Base-by-base conservation (phyloP, 2,888 invertebrate genomes). In the Andrena haemorrhoa region DNA sequence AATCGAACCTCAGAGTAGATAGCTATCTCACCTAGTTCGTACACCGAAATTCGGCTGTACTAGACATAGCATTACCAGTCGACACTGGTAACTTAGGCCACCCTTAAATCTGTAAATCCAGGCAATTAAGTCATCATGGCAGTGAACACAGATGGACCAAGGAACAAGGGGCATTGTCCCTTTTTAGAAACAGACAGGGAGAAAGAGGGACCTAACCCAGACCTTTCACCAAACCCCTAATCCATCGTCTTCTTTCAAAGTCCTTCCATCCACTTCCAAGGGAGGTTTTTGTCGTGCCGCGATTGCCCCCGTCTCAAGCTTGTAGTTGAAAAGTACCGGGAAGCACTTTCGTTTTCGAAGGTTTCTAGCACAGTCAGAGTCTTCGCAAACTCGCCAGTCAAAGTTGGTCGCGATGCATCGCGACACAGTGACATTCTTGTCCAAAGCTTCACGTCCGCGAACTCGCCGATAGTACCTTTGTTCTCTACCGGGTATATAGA, bases 321-420 rank as follows among this genome's bases (percentile, higher is more conserved):
- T n/a, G 56, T 31, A n/a, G 6, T 47, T 61, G 20, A 16, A 29
- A 35, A 41, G 29, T n/a, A 16, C 16, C 41, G n/a, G 2, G 41
- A 20, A 41, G 26, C 23, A 47, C 75, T 78, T 78, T 75, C 61
- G 47, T 68, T 68, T 29, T 78, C 63, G 60, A 23, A 7, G 16
- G 68, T 2, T 12, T 16, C 33, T 7, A 4, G 2, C 33, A 35
- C 20, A 20, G 20, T 31, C 16, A 56, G 12, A 23, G 16, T n/a
- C 8, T 53, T 16, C 41, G 49, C 49, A 29, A 51, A 3, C 23
- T 6, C 4, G 35, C 33, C 1, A 26, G 20, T 29, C 5, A 26
- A 60, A 68, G 49, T 49, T 66, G 10, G n/a, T 33, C 31, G 58
- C 56, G 66, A 31, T 20, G 41, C 56, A 4, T 12, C 41, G 53